Base-by-base conservation (phyloP, 2,797 vertebrate genomes). In the Melanotaenia pygmaea region DNA sequence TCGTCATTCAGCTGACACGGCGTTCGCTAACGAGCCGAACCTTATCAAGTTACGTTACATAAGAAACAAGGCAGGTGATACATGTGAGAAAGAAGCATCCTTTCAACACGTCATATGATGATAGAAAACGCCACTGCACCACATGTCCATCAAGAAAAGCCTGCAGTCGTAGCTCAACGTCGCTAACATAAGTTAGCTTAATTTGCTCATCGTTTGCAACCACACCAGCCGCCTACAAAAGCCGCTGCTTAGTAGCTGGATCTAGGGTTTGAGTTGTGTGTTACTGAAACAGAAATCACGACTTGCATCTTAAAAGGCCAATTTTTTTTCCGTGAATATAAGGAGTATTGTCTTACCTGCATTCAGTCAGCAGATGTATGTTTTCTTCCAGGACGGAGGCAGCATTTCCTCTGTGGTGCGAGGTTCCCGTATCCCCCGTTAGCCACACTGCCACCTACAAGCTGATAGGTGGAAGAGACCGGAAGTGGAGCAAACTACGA, bases 171-270 rank as follows among this genome's bases (percentile, higher is more conserved):
- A 76, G 47, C 30, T 59, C 22, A 67, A 22, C 53, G 28, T 75
- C 67, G 90, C 86, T 91, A 90, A 75, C 76, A 68, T 1, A 22
- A 72, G 35, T 68, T 87, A 84, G 86, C 81, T 24, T n/a, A 61
- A 38, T 71, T 74, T 84, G 81, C 87, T 53, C 54, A 64, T 24
- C 24, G 16, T 26, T 43, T 20, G 59, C 16, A 64, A 22, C 24
- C 22, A 7, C 5, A 5, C 14, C 8, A 16, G 16, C 1, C 28
- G 28, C 28, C 3, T 28, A 7, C 5, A 5, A 18, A 5, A 16
- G 16, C 1, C 2, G 2, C 14, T 10, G 0, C 38, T 32, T 28
- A 7, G 9, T 32, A n/a, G 20, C 40, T 20, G 10, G 5, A 35
- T 32, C 4, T 1, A 12, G 10, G 0, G 1, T 20, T 2, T 7